Evolutionary conservation across 2,888 invertebrate species (phyloP), one percentile per base, ranked within the genome.

Genomic region (Eristalis arbustorum): DNA sequence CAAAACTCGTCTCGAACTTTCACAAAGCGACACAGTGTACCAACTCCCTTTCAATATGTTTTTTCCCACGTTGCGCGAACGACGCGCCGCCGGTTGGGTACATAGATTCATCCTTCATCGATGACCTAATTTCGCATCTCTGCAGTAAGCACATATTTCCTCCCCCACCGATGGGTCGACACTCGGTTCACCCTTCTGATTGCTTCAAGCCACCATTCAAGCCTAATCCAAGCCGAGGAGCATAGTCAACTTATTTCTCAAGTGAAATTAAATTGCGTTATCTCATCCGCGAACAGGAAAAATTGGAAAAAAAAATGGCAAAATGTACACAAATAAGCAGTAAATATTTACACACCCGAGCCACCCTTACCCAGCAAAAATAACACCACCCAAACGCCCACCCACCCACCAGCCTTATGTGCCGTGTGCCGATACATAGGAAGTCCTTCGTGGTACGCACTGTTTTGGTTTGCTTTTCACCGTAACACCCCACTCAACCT

Each of bases 401-500:
- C 8, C 22, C 23, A 28, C 23, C 61, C 25, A 14, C 61, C 25
- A 14, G 13, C 11, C 34, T 37, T 37, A 37, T 37, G 37, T 37
- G 3, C 13, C 13, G 13, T 37, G 49, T 8, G 49, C n/a, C 6
- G 42, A 42, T 49, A 49, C 49, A 49, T 49, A 49, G 49, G 49
- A 49, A 49, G 49, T 49, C 49, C 49, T 49, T 49, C 49, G 49
- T 78, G 77, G 82, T 85, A 74, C 56, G 69, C 77, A 56, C 37
- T 81, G 66, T 76, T 81, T 73, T 73, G 63, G 68, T 76, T 75
- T 23, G 13, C 11, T 23, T 56, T 62, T 49, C 49, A 18, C 49
- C 49, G 42, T 72, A 79, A 49, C 85, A 87, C 78, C 82, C 82
- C 67, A 87, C 82, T 82, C 82, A 87, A 87, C 78, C 87, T 71